Base-by-base conservation (phyloP, 2,888 invertebrate genomes). In the Apamea crenata region DNA sequence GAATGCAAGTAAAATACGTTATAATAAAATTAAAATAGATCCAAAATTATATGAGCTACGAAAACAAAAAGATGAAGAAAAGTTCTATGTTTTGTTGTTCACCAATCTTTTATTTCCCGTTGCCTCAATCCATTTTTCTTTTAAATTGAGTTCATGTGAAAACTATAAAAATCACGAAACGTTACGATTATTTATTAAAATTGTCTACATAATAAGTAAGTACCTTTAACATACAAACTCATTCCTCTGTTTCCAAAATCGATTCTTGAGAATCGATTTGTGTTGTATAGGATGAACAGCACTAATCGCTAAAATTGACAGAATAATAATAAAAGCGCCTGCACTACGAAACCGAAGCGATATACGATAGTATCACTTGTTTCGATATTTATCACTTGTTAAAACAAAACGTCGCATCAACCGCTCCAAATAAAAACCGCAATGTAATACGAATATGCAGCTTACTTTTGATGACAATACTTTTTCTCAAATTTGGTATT, bases 221-320 rank as follows among this genome's bases (percentile, higher is more conserved):
- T 50, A 50, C 6, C 7, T 50, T 2, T 50, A n/a, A 7, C 61
- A 36, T 63, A 70, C 21, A 61, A 70, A 76, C 61, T 61, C 16
- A 61, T n/a, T 61, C 44, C 14, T 44, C 68, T 61, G 61, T 76
- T 61, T 36, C 47, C 14, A 47, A 76, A 76, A 71, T 50, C 36
- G n/a, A 50, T 70, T 61, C 59, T 69, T 3, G 36, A 50, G 61
- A 76, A 76, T 76, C 76, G 47, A 69, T 70, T 36, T 18, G 7
- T 32, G 59, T 75, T 69, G 59, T 14, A 10, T 44, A 67, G 8
- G n/a, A 67, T 67, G 67, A 67, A 25, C 32, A 75, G 25, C 29
- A 47, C 47, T 53, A 53, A 53, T 74, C n/a, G 36, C 18, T 61
- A 32, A 69, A 53, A 32, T 70, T 70, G 0, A 71, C 36, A 44